phyloP scores from a whole-genome alignment of 2,888 invertebrate species.

The Cosmorhoe ocellata region DNA sequence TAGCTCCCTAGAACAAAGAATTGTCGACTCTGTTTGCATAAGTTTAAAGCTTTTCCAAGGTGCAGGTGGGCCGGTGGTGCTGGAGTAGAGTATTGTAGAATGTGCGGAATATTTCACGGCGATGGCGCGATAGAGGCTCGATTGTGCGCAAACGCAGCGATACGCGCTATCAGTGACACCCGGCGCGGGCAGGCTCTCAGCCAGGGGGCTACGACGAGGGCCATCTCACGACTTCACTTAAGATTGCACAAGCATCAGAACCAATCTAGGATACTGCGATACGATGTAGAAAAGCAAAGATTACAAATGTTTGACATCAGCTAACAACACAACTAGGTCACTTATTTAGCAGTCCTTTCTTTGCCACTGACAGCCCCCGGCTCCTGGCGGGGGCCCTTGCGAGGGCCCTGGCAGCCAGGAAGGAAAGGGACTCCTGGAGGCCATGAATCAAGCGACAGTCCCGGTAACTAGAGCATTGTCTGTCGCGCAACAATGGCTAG shows the following conservation, averaged over 20 bases:
- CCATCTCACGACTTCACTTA: not conserved
- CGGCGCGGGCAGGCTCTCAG: conserved; percentile 40
- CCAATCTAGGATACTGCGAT: too few species aligned
- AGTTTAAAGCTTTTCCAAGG: conserved; percentile 23
- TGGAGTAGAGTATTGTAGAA: conserved; percentile 49
- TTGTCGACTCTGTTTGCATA: conserved; percentile 30
- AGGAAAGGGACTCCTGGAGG: conserved; percentile 44
- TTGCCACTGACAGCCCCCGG: too few species aligned
- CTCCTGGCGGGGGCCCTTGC: not conserved
- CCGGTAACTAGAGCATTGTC: conserved; percentile 36
- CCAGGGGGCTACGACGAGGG: conserved; percentile 19
- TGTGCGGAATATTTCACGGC: conserved; percentile 74
- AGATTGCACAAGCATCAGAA: too few species aligned
- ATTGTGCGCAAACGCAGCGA: conserved; percentile 65
- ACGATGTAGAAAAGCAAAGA: too few species aligned
- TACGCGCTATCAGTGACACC: conserved; percentile 58
- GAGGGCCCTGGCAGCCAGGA: conserved; percentile 34
- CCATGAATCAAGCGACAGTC: conserved; percentile 65
- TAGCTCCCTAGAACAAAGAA: not conserved
- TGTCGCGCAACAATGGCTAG: conserved; percentile 37
- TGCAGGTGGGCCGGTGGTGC: not conserved
- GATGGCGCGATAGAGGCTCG: conserved; percentile 68
- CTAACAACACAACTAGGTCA: too few species aligned
- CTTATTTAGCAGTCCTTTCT: too few species aligned
- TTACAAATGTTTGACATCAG: too few species aligned